Evolutionary conservation across 2,797 vertebrate genomes (phyloP), one percentile per base, ranked within the genome.

Genomic region (Lateolabrax maculatus): DNA sequence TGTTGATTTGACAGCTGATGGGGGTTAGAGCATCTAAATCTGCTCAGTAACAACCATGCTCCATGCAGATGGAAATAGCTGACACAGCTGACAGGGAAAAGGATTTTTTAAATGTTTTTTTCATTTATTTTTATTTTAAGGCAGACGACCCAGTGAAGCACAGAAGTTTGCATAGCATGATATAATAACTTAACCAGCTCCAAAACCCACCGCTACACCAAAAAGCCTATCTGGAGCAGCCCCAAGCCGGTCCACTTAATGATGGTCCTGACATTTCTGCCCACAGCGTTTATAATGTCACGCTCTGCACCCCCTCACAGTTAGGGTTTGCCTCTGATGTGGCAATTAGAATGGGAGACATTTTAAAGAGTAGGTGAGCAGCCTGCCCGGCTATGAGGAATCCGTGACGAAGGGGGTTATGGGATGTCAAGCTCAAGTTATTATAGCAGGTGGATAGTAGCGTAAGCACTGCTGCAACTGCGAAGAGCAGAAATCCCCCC

Each of bases 191-290:
- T 77, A 48, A 48, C 66, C 44, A 1, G 7, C 69, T 77, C 51
- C 6, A 19, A 81, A 79, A 69, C 10, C n/a, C 61, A 57, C 18
- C 69, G 43, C 19, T 12, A 41, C 88, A 81, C 71, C 34, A 61
- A 48, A 71, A 74, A 75, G 37, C 63, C 57, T 65, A 39, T 58
- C 29, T 29, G 49, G 44, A 44, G 31, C 46, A 65, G 60, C 66
- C 72, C 69, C 9, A 8, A 83, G 74, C 70, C 27, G 23, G 60
- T 75, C 68, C 68, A 67, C 83, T 83, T 90, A 91, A 89, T 87
- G 87, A 90, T 72, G 79, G 82, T 44, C 72, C 78, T 90, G 91
- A 90, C 89, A 91, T 91, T 90, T 92, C 82, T 90, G 62, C 80
- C 85, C 85, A 70, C 37, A 56, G 83, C 60, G 70, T 84, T 90